These are phyloP conservation scores for Trachythela sp. DNA, from an alignment of 64 coral and sea anemone genomes.

Conservation along the genomic window DNA sequence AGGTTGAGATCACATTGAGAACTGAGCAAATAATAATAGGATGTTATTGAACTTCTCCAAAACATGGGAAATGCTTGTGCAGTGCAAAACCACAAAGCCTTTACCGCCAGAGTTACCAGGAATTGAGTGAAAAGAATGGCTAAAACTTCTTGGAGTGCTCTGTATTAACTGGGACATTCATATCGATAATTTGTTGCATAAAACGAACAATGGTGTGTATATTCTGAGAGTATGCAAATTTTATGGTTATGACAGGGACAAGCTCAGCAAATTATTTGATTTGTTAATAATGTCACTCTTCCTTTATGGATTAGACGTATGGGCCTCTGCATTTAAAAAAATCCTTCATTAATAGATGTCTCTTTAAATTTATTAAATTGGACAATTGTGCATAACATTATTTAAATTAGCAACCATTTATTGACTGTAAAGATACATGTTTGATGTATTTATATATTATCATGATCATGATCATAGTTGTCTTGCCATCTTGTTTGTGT, in stretches of 20 bases:
- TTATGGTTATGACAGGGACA: neutral
- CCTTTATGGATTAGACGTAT: neutral
- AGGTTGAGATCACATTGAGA: conserved; percentile 33
- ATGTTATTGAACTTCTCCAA: conserved; percentile 37
- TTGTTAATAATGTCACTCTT: neutral
- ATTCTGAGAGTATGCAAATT: conserved; percentile 10
- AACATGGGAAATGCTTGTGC: conserved; percentile 30
- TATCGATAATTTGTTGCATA: neutral
- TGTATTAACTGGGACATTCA: neutral
- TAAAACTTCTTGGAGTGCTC: neutral
- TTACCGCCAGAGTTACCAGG: neutral
- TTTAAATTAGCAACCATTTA: too few relatives aligned
- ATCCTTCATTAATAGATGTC: too few relatives aligned
- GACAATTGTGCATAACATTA: too few relatives aligned
- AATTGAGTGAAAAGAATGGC: neutral
- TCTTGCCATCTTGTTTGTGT: too few relatives aligned
- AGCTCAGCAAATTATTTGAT: conserved; percentile 14
- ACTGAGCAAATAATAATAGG: conserved; percentile 15
- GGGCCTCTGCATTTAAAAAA: neutral
- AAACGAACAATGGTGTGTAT: neutral
- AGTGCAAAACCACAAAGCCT: conserved; percentile 12
- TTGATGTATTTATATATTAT: too few relatives aligned
- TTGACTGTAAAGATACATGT: too few relatives aligned
- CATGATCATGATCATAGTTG: too few relatives aligned
- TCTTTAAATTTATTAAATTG: too few relatives aligned